Evolutionary conservation across 2,797 vertebrate genomes (phyloP).

Genomic region (Dryobates pubescens): DNA sequence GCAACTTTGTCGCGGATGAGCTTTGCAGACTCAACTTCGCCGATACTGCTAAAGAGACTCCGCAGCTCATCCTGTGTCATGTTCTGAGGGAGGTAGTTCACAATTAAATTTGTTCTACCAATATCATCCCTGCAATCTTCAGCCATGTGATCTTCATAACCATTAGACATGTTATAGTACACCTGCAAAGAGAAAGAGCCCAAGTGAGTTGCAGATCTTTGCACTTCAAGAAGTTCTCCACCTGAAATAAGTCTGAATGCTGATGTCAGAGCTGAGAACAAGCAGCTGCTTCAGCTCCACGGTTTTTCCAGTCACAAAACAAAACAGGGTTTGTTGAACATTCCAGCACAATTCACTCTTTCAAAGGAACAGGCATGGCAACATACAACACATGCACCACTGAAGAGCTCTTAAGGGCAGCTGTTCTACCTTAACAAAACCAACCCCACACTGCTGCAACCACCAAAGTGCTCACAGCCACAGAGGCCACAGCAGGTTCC

Average conservation of each 20-base stretch:
- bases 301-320: neutral
- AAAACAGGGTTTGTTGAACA: neutral
- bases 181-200: constrained; percentile 57
- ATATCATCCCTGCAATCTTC: constrained; percentile 93
- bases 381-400: neutral
- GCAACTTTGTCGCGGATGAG: constrained; percentile 98
- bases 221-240: neutral
- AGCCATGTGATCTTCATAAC: constrained; percentile 99
- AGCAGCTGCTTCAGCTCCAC: neutral
- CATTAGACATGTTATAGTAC: constrained; percentile 92
- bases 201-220: neutral
- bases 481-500: neutral
- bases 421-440: neutral
- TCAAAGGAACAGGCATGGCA: neutral
- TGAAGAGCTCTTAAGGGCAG: neutral
- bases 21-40: constrained; percentile 96
- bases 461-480: neutral
- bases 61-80: constrained; percentile 98
- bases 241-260: neutral
- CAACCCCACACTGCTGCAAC: neutral
- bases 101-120: constrained; percentile 95
- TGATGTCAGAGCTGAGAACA: neutral
- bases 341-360: constrained; percentile 14
- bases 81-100: constrained; percentile 98
- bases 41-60: constrained; percentile 97